Percentiles rank a stretch among this genome's conserved stretches.
These are phyloP conservation scores for Ennomos erosarius DNA, from an alignment of 2,888 invertebrate species.

Conservation along the genomic window DNA sequence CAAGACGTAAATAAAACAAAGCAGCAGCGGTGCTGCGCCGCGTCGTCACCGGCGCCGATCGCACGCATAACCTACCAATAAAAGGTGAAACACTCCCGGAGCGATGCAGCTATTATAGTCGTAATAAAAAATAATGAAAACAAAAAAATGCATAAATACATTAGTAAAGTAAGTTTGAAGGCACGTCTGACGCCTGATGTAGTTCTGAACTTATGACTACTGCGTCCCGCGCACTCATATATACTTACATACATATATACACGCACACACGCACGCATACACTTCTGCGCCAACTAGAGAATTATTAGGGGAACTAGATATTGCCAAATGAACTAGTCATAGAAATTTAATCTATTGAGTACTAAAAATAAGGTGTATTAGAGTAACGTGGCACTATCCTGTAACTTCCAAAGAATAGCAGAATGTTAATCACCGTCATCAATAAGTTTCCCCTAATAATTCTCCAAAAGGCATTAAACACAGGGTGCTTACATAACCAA, in stretches of 20 bases:
- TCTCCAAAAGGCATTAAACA: conserved; percentile 43
- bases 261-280: conserved; percentile 45
- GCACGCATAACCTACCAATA: conserved; percentile 61
- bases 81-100: conserved; percentile 61
- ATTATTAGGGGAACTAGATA: conserved; percentile 7
- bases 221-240: conserved; percentile 62
- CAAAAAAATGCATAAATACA: conserved; percentile 70
- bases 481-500: conserved; percentile 75
- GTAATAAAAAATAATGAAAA: conserved; percentile 52
- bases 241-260: conserved; percentile 56
- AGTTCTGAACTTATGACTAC: conserved; percentile 59
- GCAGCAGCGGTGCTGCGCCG: conserved; percentile 7
- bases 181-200: conserved; percentile 73
- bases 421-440: background rate
- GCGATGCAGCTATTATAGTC: conserved; percentile 51
- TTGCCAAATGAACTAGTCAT: no score
- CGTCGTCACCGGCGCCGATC: conserved; percentile 42
- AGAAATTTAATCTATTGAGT: no score
- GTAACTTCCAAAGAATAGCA: background rate
- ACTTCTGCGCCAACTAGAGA: conserved; percentile 18
- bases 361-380: no score
- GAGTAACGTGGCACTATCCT: no score
- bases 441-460: conserved; percentile 6
- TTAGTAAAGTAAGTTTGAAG: conserved; percentile 62
- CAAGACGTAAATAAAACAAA: conserved; percentile 12